Evolutionary conservation across 1,140 invertebrate species (phyloP), one percentile per base, ranked within the genome.

Genomic region (Nymphalis io): DNA sequence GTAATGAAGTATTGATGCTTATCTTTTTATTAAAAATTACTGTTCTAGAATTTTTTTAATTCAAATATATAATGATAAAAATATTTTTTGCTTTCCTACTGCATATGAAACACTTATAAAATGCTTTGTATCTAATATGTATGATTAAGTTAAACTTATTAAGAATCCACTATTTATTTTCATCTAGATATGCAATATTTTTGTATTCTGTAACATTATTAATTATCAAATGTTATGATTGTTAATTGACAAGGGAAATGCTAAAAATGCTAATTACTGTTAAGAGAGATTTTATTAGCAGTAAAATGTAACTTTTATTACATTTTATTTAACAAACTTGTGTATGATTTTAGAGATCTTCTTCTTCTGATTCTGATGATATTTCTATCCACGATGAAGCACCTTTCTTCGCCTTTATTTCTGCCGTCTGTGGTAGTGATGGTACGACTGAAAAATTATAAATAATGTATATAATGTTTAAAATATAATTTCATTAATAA

Each of bases 331-430:
- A 62, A 83, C 72, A 80, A 80, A 79, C n/a, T 66, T 75, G 66
- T 72, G 64, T 59, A 72, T 77, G 68, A 63, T 51, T 78, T 78
- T 84, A 51, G 81, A 27, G n/a, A n/a, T 33, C 27, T 33, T 87
- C 79, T 72, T 81, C 85, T 21, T 87, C 88, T 33, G 89, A 91
- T 55, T 87, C 89, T 72, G 89, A 91, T 68, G 89, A 91, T 62
- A 91, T 79, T 78, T 91, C 89, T 74, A 91, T 89, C 89, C 89
- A 91, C 62, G 78, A 71, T 42, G 87, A 85, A 39, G 76, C 68
- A 46, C 78, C 79, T 61, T 81, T 74, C 53, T 88, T 83, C 16
- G 78, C 60, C 44, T 83, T 77, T 39, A 88, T 75, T 78, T 90
- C 89, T 23, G 83, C 87, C 44, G 86, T 88, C 63, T 86, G 81